These are phyloP conservation scores for Thysanoteuthis rhombus DNA, from an alignment of 2,888 invertebrate species.

Conservation along the genomic window DNA sequence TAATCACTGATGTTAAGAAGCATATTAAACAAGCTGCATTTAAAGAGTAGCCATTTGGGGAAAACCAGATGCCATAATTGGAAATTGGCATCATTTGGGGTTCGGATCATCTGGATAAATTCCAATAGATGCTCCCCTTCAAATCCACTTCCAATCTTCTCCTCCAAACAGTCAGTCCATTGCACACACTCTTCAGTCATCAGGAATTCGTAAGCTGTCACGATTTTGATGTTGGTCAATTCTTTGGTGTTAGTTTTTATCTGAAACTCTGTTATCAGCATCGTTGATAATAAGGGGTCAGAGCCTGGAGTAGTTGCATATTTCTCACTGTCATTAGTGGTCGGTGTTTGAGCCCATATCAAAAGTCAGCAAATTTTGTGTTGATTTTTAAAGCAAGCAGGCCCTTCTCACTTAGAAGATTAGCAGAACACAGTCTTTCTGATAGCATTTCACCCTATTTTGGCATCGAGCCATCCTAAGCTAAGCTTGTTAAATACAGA, in stretches of 20 bases:
- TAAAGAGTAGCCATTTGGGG: background rate
- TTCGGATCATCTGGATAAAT: background rate
- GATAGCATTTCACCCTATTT: too few relatives aligned
- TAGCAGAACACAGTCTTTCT: too few relatives aligned
- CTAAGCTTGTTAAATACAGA: too few relatives aligned
- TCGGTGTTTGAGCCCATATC: too few relatives aligned
- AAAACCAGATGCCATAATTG: background rate
- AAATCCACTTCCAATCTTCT: background rate
- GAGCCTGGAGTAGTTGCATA: too few relatives aligned
- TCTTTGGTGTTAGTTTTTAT: background rate
- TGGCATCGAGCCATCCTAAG: too few relatives aligned
- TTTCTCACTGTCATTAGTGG: too few relatives aligned
- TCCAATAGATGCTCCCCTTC: background rate
- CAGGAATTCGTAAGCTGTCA: background rate
- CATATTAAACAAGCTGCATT: background rate
- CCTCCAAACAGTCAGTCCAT: background rate
- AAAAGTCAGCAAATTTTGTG: too few relatives aligned
- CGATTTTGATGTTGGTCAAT: background rate
- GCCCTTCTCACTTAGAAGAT: too few relatives aligned
- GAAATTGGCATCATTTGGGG: background rate
- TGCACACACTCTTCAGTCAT: background rate
- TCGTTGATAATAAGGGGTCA: background rate
- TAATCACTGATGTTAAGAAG: background rate
- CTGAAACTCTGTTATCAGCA: background rate
- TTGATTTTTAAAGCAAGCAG: too few relatives aligned